A percentile compares a stretch with the other conserved stretches of the same genome.
Conservation (phyloP, 1,140 invertebrate genomes). For the Notospermus geniculatus region DNA sequence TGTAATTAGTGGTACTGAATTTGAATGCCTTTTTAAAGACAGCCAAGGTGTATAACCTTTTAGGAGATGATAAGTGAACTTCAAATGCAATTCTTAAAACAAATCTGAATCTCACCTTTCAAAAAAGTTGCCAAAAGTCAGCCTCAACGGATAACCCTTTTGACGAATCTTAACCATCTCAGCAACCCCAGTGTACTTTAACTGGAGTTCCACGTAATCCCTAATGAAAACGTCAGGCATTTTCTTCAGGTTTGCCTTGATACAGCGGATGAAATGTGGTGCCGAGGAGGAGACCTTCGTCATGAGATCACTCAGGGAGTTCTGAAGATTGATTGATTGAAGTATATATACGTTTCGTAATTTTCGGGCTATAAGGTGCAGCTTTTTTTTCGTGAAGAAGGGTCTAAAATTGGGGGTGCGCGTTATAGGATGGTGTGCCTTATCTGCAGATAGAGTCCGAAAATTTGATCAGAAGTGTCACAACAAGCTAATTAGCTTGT, state of each 20-base stretch:
- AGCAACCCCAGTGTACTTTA: conserved; percentile 59
- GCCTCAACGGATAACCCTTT: conserved; percentile 43
- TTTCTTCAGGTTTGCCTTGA: conserved; percentile 41
- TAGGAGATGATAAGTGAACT: neutral
- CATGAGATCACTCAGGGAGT: conserved; percentile 39
- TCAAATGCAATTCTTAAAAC: neutral
- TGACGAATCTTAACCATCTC: conserved; percentile 50
- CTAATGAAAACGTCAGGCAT: conserved; percentile 28
- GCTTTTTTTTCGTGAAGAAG: too few species aligned
- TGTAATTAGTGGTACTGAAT: too few species aligned
- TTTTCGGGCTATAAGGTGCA: too few species aligned
- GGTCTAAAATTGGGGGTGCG: too few species aligned
- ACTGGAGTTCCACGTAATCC: conserved; percentile 70
- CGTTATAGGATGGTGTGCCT: too few species aligned
- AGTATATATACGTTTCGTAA: too few species aligned
- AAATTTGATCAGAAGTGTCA: neutral
- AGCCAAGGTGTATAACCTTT: neutral
- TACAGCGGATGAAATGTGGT: conserved; percentile 48
- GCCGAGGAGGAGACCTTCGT: conserved; percentile 29
- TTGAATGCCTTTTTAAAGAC: neutral
- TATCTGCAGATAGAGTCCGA: too few species aligned
- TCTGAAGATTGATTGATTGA: conserved; percentile 25
- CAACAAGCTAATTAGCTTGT: too few species aligned
- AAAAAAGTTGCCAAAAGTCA: conserved; percentile 43
- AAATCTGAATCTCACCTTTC: conserved; percentile 30